Conservation (phyloP, 2,797 vertebrate species). For the Dryobates pubescens region DNA sequence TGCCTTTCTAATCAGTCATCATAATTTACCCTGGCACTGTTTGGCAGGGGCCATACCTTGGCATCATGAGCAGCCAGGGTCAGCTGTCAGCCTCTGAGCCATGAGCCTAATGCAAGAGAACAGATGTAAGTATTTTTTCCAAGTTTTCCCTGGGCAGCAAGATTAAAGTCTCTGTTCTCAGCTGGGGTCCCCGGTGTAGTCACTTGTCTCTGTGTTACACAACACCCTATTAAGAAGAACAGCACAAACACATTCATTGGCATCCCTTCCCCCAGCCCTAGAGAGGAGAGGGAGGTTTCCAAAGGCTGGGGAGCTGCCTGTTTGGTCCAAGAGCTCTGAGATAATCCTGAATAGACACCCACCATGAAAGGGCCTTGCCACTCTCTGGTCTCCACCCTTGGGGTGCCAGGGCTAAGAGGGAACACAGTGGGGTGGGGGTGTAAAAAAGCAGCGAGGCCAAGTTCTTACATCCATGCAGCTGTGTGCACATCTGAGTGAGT, state of each 20-base stretch:
- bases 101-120: constrained; percentile 69
- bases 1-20: constrained; percentile 54
- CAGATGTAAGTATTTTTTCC: constrained; percentile 73
- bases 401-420: background rate
- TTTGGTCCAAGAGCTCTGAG: background rate
- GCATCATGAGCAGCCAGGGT: constrained; percentile 67
- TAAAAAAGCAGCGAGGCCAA: background rate
- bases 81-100: constrained; percentile 71
- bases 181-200: constrained; percentile 65
- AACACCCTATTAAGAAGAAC: constrained; percentile 70
- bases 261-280: constrained; percentile 27
- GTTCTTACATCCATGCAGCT: background rate
- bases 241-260: constrained; percentile 52
- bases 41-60: constrained; percentile 46
- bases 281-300: background rate
- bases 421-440: background rate
- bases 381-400: background rate
- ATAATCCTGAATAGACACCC: background rate
- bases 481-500: background rate
- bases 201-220: constrained; percentile 69
- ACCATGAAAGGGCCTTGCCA: background rate
- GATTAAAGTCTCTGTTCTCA: constrained; percentile 77
- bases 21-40: constrained; percentile 64
- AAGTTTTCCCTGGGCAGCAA: constrained; percentile 66
- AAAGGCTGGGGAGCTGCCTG: constrained; percentile 7